These are phyloP conservation scores for Myanophis thanlyinensis DNA, from an alignment of 2,113 vertebrate genomes.

Conservation along the genomic window DNA sequence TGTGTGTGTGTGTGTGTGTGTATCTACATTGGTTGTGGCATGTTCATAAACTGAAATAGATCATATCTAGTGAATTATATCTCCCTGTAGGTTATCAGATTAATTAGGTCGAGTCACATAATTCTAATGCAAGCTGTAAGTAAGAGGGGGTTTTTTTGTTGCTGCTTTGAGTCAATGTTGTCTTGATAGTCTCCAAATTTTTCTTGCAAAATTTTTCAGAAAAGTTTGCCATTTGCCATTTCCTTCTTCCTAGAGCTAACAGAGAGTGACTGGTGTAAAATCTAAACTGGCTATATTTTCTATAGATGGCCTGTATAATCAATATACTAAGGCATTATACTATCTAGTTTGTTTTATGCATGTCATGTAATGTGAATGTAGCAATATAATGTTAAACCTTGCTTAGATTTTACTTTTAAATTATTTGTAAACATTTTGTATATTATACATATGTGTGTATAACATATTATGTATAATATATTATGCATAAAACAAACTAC, in stretches of 20 bases:
- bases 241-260: not conserved
- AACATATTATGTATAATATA: too few relatives aligned
- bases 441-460: too few relatives aligned
- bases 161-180: too few relatives aligned
- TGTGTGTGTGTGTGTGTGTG: not conserved
- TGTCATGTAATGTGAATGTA: too few relatives aligned
- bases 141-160: not conserved
- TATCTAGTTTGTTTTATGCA: too few relatives aligned
- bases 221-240: not conserved
- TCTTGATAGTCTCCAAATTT: not conserved
- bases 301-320: not conserved
- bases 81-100: slow-evolving; percentile 47
- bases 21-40: not conserved
- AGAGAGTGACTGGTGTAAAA: not conserved
- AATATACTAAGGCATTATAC: too few relatives aligned
- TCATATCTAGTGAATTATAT: slow-evolving; percentile 29
- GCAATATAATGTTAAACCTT: too few relatives aligned
- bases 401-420: too few relatives aligned
- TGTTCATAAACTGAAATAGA: slow-evolving; percentile 18
- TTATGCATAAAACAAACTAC: not conserved
- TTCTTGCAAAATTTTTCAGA: not conserved
- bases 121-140: slow-evolving; percentile 46
- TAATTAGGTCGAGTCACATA: slow-evolving; percentile 57
- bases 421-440: too few relatives aligned
- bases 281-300: not conserved